Evolutionary conservation across 2,888 invertebrate species (phyloP).

Genomic region (Platycnemis pennipes): DNA sequence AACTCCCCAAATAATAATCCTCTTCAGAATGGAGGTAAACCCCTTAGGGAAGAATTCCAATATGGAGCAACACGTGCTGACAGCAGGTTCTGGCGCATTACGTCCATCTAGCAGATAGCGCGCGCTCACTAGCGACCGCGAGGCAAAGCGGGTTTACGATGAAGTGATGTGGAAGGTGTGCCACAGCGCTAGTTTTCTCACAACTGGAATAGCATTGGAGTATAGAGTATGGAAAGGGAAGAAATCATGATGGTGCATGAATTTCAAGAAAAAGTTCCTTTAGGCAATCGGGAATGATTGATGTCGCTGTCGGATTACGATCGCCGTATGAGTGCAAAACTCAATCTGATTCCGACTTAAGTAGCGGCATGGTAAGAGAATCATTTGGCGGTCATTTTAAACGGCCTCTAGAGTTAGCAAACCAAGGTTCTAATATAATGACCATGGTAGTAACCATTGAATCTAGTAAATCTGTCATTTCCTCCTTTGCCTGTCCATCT

Average conservation of each 20-base stretch:
- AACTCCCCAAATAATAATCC: no score
- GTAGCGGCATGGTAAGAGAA: conserved; percentile 13
- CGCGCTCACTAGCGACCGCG: not conserved
- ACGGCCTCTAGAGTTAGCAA: not conserved
- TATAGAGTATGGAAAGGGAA: not conserved
- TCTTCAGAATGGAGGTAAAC: no score
- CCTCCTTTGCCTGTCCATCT: not conserved
- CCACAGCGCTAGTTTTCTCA: not conserved
- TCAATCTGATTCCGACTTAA: conserved; percentile 56
- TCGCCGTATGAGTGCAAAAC: conserved; percentile 46
- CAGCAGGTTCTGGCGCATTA: not conserved
- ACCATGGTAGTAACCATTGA: not conserved
- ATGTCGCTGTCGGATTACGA: conserved; percentile 57
- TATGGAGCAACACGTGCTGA: no score
- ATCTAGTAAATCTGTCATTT: not conserved
- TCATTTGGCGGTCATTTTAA: conserved; percentile 36
- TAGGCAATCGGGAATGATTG: conserved; percentile 57
- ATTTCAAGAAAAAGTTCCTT: conserved; percentile 41
- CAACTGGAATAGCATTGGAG: not conserved
- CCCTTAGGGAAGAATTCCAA: no score
- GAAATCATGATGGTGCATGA: conserved; percentile 40
- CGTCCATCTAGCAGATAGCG: not conserved
- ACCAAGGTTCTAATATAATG: no score
- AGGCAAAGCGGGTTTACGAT: not conserved
- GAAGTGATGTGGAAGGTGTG: not conserved